Percentiles rank a stretch among this genome's conserved stretches.
phyloP scores from a whole-genome alignment of 2,113 vertebrate species.

The Okapia johnstoni region DNA sequence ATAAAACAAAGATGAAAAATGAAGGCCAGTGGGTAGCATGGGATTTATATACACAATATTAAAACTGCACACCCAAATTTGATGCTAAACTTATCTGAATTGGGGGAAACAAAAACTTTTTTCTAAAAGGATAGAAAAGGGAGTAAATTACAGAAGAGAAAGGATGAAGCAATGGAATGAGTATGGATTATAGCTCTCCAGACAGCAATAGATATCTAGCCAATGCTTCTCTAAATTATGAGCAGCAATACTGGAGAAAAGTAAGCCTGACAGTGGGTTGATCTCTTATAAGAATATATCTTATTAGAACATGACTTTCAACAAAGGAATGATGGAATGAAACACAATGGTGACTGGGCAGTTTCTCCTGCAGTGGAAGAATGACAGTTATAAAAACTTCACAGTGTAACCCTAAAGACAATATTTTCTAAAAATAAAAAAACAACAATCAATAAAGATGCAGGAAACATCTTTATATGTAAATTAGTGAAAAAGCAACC shows the following conservation, averaged over 20 bases:
- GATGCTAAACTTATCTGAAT: background rate
- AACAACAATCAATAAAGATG: background rate
- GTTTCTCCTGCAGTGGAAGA: background rate
- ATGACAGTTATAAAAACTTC: background rate
- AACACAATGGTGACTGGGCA: background rate
- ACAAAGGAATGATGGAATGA: background rate
- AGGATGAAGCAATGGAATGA: background rate
- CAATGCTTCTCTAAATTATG: background rate
- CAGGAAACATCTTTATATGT: background rate
- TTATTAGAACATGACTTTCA: background rate
- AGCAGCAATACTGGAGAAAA: background rate
- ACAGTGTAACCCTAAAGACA: background rate
- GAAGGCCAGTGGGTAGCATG: background rate
- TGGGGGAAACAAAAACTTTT: background rate
- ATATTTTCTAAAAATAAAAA: background rate
- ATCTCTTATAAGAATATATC: background rate
- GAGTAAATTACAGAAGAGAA: background rate
- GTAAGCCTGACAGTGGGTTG: background rate
- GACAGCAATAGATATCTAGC: background rate
- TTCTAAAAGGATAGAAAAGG: background rate
- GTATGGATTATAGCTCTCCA: background rate
- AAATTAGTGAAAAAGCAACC: background rate
- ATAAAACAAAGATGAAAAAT: background rate
- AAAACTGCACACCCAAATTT: background rate
- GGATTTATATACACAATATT: background rate